Percentiles rank a stretch among this genome's conserved stretches.
Conservation (phyloP, 2,888 invertebrate genomes). For the Drosophila monieri region DNA sequence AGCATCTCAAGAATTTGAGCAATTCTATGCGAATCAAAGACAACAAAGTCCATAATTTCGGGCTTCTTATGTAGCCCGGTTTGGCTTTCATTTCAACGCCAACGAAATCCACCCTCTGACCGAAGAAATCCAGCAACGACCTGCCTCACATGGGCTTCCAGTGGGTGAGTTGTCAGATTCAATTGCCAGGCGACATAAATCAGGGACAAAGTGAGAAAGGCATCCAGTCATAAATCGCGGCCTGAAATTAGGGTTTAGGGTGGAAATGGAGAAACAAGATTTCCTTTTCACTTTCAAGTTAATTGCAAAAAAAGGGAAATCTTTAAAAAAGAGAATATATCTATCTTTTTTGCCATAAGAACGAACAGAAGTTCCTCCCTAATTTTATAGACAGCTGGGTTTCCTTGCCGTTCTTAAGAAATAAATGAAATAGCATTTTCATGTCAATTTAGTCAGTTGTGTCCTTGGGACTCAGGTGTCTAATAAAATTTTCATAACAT, state of each 20-base stretch:
- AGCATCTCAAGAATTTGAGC: conserved; percentile 16
- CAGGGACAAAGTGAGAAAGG: conserved; percentile 8
- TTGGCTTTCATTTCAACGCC: conserved; percentile 9
- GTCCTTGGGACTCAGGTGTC: conserved; percentile 1
- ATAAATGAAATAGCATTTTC: conserved; percentile 6
- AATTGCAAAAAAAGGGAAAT: conserved; percentile 5
- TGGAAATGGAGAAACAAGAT: not conserved
- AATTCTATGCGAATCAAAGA: conserved; percentile 21
- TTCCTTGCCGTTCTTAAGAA: not conserved
- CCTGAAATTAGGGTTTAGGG: conserved; percentile 11
- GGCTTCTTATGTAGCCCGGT: conserved; percentile 11
- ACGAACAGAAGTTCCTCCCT: not conserved
- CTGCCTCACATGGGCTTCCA: conserved; percentile 23
- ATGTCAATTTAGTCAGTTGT: conserved; percentile 1
- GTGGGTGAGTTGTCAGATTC: conserved; percentile 31
- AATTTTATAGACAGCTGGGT: not conserved
- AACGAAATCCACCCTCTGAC: not conserved
- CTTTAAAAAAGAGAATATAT: not conserved
- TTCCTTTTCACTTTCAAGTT: conserved; percentile 12
- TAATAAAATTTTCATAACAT: conserved; percentile 16
- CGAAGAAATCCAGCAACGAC: not conserved
- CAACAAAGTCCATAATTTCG: conserved; percentile 27
- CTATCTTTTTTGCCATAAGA: not conserved
- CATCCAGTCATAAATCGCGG: conserved; percentile 29
- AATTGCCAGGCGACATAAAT: conserved; percentile 25